These are phyloP conservation scores for Pemphredon lugubris DNA, from an alignment of 2,888 invertebrate species.

Conservation along the genomic window DNA sequence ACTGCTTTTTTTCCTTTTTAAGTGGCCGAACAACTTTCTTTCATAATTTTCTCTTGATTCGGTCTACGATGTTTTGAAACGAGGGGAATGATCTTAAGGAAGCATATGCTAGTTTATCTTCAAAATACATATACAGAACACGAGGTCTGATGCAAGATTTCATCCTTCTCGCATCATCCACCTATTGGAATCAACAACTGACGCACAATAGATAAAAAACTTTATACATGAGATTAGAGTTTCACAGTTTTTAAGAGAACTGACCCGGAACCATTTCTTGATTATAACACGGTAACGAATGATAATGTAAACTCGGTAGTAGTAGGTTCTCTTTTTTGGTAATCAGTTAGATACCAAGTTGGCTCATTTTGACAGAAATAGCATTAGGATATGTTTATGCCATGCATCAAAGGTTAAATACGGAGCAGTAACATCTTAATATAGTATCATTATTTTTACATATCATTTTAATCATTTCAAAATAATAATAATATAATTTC, in stretches of 20 bases:
- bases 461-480: slow-evolving; percentile 4
- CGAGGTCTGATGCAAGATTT: slow-evolving; percentile 65
- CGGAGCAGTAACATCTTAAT: background rate
- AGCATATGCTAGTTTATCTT: background rate
- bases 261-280: slow-evolving; percentile 47
- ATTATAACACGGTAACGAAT: slow-evolving; percentile 44
- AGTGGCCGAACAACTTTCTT: slow-evolving; percentile 4
- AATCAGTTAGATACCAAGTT: slow-evolving; percentile 4
- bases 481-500: slow-evolving; percentile 1
- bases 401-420: background rate
- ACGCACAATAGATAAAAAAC: slow-evolving; percentile 39
- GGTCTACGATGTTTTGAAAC: background rate
- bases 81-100: slow-evolving; percentile 10
- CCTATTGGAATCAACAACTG: slow-evolving; percentile 47
- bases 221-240: slow-evolving; percentile 48
- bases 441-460: background rate
- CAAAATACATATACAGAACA: slow-evolving; percentile 39
- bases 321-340: slow-evolving; percentile 3
- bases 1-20: slow-evolving; percentile 1
- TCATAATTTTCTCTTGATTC: background rate
- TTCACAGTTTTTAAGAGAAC: slow-evolving; percentile 26
- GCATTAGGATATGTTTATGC: background rate
- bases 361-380: background rate
- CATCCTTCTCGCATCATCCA: slow-evolving; percentile 57
- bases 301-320: slow-evolving; percentile 37